Evolutionary conservation across 2,797 vertebrate genomes (phyloP).

Genomic region (Phoebastria nigripes): DNA sequence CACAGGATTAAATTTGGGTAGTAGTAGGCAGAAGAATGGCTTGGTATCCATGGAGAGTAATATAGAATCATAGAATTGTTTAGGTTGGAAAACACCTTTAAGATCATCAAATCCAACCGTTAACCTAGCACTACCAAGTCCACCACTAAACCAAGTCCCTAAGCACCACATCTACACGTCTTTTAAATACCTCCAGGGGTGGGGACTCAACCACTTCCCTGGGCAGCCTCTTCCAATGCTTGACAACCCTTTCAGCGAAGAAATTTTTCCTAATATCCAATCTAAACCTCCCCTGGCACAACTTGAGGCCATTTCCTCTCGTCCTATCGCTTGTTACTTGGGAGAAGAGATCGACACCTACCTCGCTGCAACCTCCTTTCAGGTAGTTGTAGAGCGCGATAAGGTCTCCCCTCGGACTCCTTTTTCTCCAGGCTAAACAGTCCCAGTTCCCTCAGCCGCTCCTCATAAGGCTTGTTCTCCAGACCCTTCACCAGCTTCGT

Average conservation of each 20-base stretch:
- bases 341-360: too few relatives aligned
- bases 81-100: background rate
- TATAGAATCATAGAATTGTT: background rate
- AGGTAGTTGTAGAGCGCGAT: too few relatives aligned
- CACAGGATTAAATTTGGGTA: background rate
- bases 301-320: too few relatives aligned
- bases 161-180: background rate
- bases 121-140: background rate
- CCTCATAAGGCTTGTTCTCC: too few relatives aligned
- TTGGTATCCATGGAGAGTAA: conserved; percentile 7
- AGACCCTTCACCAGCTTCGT: too few relatives aligned
- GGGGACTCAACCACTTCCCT: background rate
- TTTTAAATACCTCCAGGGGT: background rate
- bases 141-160: background rate
- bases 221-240: background rate
- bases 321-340: too few relatives aligned
- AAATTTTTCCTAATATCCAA: too few relatives aligned
- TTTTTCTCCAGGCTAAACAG: too few relatives aligned
- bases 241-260: background rate
- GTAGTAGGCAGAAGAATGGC: background rate
- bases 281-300: too few relatives aligned
- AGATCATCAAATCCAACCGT: background rate
- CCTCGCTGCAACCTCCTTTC: too few relatives aligned
- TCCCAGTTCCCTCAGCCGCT: too few relatives aligned
- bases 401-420: too few relatives aligned